Conservation (phyloP, 2,797 vertebrate species). For the Sebastolobus alascanus region DNA sequence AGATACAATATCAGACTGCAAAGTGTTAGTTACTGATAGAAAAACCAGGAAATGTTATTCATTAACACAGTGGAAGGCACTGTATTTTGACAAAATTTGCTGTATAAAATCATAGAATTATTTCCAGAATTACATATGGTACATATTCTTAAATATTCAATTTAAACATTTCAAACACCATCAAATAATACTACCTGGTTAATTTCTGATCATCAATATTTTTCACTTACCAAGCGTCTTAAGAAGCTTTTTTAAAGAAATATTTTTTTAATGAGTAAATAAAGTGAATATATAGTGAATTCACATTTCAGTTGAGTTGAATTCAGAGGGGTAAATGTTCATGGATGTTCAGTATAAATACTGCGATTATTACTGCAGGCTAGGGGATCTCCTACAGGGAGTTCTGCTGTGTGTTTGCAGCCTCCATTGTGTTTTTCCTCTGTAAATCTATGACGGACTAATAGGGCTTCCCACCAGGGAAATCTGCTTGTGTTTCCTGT, state of each 20-base stretch:
- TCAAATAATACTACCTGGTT: not conserved
- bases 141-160: not conserved
- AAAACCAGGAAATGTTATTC: not conserved
- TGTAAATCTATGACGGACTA: slow-evolving; percentile 68
- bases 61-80: not conserved
- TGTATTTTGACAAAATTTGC: not conserved
- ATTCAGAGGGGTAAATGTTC: slow-evolving; percentile 27
- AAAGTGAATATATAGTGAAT: not conserved
- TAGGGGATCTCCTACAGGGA: slow-evolving; percentile 27
- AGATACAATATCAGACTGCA: not conserved
- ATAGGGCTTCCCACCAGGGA: slow-evolving; percentile 71
- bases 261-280: not conserved
- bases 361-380: slow-evolving; percentile 31
- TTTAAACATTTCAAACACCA: not conserved
- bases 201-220: not conserved
- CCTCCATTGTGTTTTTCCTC: slow-evolving; percentile 68
- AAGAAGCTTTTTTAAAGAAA: not conserved
- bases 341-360: slow-evolving; percentile 30
- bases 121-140: not conserved
- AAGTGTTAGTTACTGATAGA: not conserved
- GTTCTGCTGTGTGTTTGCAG: slow-evolving; percentile 50
- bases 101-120: not conserved
- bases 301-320: slow-evolving; percentile 3
- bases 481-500: slow-evolving; percentile 75
- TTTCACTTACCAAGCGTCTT: not conserved